Conservation (phyloP, 2,113 vertebrate genomes). For the Mellivora capensis region DNA sequence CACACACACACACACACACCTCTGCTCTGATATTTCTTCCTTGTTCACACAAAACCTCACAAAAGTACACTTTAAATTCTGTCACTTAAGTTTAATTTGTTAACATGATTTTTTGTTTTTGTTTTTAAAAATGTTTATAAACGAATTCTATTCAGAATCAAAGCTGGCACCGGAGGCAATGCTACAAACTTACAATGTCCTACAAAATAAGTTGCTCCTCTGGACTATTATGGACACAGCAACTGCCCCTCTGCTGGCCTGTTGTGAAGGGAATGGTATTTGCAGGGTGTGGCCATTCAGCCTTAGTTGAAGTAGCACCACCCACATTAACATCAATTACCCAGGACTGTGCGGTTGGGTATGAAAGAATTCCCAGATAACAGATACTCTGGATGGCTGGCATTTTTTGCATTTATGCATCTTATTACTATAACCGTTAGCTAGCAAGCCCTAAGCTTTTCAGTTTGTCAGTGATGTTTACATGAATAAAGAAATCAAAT, state of each 20-base stretch:
- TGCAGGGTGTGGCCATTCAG: neutral
- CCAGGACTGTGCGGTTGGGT: neutral
- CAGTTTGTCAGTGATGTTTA: neutral
- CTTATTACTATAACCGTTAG: neutral
- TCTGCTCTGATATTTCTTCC: neutral
- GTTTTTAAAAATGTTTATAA: neutral
- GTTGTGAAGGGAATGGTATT: neutral
- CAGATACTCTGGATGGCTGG: neutral
- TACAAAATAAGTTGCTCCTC: neutral
- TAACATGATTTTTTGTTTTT: neutral
- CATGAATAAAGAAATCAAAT: neutral
- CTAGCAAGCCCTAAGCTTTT: neutral
- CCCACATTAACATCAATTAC: neutral
- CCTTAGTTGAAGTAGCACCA: neutral
- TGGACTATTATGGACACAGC: neutral
- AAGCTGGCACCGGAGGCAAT: neutral
- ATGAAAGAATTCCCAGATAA: neutral
- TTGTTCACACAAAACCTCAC: neutral
- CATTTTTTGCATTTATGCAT: neutral
- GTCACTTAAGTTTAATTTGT: neutral
- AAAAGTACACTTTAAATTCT: neutral
- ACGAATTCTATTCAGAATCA: neutral
- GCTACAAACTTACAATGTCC: neutral
- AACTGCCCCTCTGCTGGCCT: neutral
- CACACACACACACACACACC: neutral